Evolutionary conservation across 2,888 invertebrate genomes (phyloP).

Genomic region (Parasteatoda lunata): DNA sequence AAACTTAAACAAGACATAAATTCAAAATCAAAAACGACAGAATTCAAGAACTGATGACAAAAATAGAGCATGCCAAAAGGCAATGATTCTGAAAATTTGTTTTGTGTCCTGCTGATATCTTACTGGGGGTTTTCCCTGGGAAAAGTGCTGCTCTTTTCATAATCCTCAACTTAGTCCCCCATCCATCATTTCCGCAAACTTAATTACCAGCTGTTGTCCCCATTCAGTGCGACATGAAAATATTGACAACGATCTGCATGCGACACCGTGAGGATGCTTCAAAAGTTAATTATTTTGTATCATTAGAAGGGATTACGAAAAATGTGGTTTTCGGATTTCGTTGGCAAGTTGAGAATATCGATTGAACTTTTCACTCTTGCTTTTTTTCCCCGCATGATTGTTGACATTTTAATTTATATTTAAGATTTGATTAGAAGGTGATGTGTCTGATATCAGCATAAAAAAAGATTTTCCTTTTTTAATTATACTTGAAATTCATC

Average conservation of each 20-base stretch:
- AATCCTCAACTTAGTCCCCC: constrained; percentile 10
- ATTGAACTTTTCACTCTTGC: too few relatives aligned
- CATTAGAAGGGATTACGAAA: background rate
- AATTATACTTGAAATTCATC: too few relatives aligned
- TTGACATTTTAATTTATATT: too few relatives aligned
- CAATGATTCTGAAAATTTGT: background rate
- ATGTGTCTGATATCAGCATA: too few relatives aligned
- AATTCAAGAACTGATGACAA: background rate
- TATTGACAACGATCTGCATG: background rate
- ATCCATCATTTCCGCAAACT: constrained; percentile 54
- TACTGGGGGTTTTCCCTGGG: background rate
- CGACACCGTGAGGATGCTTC: background rate
- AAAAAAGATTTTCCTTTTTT: too few relatives aligned
- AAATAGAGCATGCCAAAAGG: background rate
- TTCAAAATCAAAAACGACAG: background rate
- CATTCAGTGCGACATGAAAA: background rate
- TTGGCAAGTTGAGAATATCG: too few relatives aligned
- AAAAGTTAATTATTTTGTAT: background rate
- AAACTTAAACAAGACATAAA: background rate
- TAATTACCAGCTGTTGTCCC: constrained; percentile 62
- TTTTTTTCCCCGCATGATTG: too few relatives aligned
- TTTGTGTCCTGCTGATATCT: background rate
- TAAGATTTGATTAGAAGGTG: too few relatives aligned
- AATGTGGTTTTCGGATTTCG: background rate
- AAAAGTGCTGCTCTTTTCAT: background rate